Evolutionary conservation across 2,113 vertebrate species (phyloP).

Genomic region (Columbina picui): DNA sequence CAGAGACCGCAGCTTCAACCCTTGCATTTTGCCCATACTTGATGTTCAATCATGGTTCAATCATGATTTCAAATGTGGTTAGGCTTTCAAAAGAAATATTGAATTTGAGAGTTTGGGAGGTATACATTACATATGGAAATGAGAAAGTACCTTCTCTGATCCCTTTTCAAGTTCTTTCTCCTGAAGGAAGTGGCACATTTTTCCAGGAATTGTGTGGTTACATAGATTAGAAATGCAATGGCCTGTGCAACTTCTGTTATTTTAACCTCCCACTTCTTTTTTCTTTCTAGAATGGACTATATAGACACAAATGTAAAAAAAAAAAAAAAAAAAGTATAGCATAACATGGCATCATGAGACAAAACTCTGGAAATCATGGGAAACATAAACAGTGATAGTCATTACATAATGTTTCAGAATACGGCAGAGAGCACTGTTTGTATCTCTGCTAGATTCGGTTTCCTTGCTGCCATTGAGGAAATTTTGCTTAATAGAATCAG

Average conservation of each 20-base stretch:
- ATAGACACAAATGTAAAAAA: background rate
- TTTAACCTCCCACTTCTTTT: background rate
- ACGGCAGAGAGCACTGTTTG: conserved; percentile 1
- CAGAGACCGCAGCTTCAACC: background rate
- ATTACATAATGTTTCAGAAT: background rate
- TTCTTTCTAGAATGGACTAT: background rate
- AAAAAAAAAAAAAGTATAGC: background rate
- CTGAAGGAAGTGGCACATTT: background rate
- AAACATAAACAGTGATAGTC: accelerated
- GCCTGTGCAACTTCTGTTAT: background rate
- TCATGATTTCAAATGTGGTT: background rate
- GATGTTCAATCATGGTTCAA: background rate
- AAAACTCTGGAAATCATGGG: background rate
- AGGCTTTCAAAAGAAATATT: background rate
- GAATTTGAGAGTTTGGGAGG: background rate
- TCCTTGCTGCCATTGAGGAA: background rate
- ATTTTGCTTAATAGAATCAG: background rate
- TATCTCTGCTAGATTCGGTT: background rate
- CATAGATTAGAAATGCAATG: background rate
- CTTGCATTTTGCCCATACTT: background rate
- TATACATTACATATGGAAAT: background rate
- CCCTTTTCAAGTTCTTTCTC: background rate
- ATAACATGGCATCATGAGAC: background rate
- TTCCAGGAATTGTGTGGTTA: background rate
- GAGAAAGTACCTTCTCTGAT: background rate